phyloP scores from a whole-genome alignment of 2,888 invertebrate genomes.

The Ptychoptera contaminata region DNA sequence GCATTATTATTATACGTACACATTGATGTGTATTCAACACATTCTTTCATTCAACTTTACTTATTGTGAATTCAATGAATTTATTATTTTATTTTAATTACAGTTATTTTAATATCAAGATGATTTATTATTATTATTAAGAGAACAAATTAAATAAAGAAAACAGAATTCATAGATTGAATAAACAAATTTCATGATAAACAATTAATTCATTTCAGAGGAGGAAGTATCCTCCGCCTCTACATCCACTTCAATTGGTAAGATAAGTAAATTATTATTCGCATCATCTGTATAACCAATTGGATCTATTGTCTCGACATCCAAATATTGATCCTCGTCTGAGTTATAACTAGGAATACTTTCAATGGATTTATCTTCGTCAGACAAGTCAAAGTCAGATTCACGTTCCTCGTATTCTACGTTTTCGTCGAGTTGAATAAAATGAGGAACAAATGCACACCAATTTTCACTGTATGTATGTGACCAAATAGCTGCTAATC shows the following conservation, averaged over 20 bases:
- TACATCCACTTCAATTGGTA: slow-evolving; percentile 70
- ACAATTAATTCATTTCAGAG: too few species aligned
- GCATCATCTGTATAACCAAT: slow-evolving; percentile 33
- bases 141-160: too few species aligned
- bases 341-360: slow-evolving; percentile 38
- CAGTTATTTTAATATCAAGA: too few species aligned
- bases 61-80: too few species aligned
- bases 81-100: too few species aligned
- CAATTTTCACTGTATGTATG: slow-evolving; percentile 96
- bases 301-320: slow-evolving; percentile 69
- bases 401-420: slow-evolving; percentile 93
- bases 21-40: too few species aligned
- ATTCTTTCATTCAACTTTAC: too few species aligned
- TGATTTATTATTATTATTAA: too few species aligned
- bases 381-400: slow-evolving; percentile 87
- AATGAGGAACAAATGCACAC: slow-evolving; percentile 96
- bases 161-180: too few species aligned
- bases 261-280: slow-evolving; percentile 53
- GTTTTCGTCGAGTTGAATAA: slow-evolving; percentile 93
- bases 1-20: too few species aligned
- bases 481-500: slow-evolving; percentile 89
- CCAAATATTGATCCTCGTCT: slow-evolving; percentile 55
- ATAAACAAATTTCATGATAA: too few species aligned
- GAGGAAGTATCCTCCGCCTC: slow-evolving; percentile 33
- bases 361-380: slow-evolving; percentile 63